Evolutionary conservation across 2,888 invertebrate genomes (phyloP), one percentile per base, ranked within the genome.

Genomic region (Azorinus chamasolen): DNA sequence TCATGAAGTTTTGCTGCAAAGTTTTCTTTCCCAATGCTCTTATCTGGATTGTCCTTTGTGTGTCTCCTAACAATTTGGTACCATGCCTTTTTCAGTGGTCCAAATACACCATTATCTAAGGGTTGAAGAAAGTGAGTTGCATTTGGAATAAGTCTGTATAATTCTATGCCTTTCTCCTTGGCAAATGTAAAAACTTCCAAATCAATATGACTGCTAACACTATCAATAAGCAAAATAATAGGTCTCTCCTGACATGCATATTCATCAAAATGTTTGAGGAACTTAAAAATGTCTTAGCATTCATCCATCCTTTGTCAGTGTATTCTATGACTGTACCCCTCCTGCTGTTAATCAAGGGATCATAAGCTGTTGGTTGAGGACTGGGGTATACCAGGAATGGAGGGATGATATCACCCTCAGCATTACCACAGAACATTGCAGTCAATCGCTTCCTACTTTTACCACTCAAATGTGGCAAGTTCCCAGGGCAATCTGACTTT

Each of bases 41-140:
- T 32, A n/a, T 79, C 79, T 12, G 79, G 77, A 53, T 69, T 61
- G 8, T 79, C 71, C 46, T 74, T 57, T 8, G 59, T 39, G 53
- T 72, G 72, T 1, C 37, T 43, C 18, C 75, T 70, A 1, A 51
- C 48, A 16, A 74, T 63, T 25, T 71, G 62, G 27, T 77, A 24
- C 83, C 83, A 83, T 25, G n/a, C 39, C n/a, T 58, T 25, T 18
- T 74, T 77, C 20, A 79, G 45, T 14, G 82, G 82, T 10, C 78
- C 79, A 61, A 80, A 84, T 16, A 83, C 82, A 8, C 75, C 78
- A 32, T 75, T 79, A 41, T 84, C 84, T 6, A 84, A n/a, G 1
- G 79, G 79, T 41, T 84, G 84, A 79, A 83, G 83, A 2, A 83
- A 32, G 48, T 82, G 82, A 6, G 77, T 82, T 0, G 77, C 79